Base-by-base conservation (phyloP, 1,140 invertebrate species). In the Chironomus tepperi region DNA sequence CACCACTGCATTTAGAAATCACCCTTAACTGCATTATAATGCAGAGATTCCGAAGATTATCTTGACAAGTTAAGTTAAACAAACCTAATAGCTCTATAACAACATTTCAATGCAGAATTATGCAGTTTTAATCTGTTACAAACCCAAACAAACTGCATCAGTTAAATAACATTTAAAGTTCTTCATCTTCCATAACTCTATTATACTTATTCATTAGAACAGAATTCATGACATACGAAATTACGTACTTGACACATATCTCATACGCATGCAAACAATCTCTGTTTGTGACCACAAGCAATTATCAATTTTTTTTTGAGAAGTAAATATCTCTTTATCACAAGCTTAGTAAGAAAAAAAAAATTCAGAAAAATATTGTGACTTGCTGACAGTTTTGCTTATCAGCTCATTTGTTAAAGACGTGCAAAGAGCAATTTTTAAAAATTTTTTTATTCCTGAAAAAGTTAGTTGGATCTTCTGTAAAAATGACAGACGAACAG, bases 341-440 rank as follows among this genome's bases (percentile, higher is more conserved):
- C 47, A 57, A 57, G 47, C 12, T 15, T n/a, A 57, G 12, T 0
- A 57, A 57, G 15, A n/a, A 15, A 12, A 15, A n/a, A 57, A 5
- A 57, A n/a, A 57, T 57, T 12, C 9, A 47, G 8, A 47, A 47
- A n/a, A 57, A 12, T 12, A n/a, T 57, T 57, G 12, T 57, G 1
- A 1, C 47, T 47, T 43, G 15, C n/a, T 5, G 12, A 57, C 65
- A 70, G 65, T 67, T 7, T 15, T 67, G n/a, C n/a, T 70, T 70
- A 70, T 70, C 65, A 70, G 65, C 18, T 70, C 16, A 19, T 70
- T 21, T n/a, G n/a, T 70, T 6, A 15, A 70, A 70, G 65, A 70
- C 65, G 65, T 70, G 65, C 16, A 70, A 34, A 34, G 24, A 34
- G 24, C 24, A 34, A 1, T 34, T 34, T 34, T 34, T 34, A 2